phyloP scores from a whole-genome alignment of 2,113 vertebrate genomes.

The Apaloderma vittatum region DNA sequence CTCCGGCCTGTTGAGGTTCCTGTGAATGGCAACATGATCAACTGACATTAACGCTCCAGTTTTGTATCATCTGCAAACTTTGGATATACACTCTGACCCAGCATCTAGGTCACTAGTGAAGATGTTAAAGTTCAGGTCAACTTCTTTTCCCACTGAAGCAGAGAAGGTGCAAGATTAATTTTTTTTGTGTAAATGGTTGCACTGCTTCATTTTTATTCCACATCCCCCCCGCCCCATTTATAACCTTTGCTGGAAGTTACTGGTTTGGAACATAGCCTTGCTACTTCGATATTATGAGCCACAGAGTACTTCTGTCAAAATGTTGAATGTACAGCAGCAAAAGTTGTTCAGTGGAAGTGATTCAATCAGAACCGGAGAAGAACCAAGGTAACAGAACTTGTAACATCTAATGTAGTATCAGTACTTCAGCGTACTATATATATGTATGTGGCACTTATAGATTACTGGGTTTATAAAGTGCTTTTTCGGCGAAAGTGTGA shows the following conservation, averaged over 20 bases:
- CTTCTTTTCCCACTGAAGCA: background rate
- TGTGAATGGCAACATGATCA: background rate
- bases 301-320: background rate
- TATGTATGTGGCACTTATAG: rapidly evolving
- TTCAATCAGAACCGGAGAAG: background rate
- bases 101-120: background rate
- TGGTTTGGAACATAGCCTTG: background rate
- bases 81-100: background rate
- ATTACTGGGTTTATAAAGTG: background rate
- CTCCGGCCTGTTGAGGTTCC: background rate
- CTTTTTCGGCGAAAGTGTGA: background rate
- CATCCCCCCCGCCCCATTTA: background rate
- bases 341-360: background rate
- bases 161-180: background rate
- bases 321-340: background rate
- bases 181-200: background rate
- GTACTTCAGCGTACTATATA: background rate
- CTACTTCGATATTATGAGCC: background rate
- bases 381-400: background rate
- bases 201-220: background rate
- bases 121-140: background rate
- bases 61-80: background rate
- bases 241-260: background rate
- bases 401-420: background rate
- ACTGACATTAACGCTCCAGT: background rate